Conservation (phyloP, 2,113 vertebrate genomes). For the Notothenia coriiceps region DNA sequence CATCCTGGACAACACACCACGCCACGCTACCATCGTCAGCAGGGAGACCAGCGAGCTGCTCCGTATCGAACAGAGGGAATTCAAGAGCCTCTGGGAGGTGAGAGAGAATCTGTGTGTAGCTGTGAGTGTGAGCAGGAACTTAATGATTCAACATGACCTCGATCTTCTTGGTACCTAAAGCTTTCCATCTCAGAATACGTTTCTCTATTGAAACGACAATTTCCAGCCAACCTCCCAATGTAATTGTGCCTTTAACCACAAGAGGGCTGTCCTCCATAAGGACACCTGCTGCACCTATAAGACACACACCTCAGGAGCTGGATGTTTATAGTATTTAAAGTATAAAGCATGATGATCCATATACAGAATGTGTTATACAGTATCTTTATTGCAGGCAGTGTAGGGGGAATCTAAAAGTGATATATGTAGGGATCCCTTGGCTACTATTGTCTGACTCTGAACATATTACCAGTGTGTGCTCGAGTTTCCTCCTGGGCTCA, state of each 20-base stretch:
- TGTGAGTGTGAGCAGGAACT: neutral
- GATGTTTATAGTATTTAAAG: neutral
- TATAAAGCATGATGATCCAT: neutral
- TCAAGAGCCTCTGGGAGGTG: slow-evolving; percentile 98
- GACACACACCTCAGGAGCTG: slow-evolving; percentile 4
- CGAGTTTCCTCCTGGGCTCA: neutral
- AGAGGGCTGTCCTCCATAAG: slow-evolving; percentile 64
- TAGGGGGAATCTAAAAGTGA: neutral
- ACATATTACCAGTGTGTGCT: neutral
- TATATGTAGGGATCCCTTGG: neutral
- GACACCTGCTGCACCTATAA: slow-evolving; percentile 6
- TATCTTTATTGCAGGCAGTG: neutral
- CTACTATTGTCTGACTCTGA: neutral
- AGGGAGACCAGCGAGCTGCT: slow-evolving; percentile 95
- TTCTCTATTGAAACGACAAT: slow-evolving; percentile 1
- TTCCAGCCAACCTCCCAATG: slow-evolving; percentile 23
- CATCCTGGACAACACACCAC: slow-evolving; percentile 98
- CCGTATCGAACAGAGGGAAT: slow-evolving; percentile 98
- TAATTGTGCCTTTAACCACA: slow-evolving; percentile 61
- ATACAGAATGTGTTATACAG: too few relatives aligned
- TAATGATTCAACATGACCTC: slow-evolving; percentile 24
- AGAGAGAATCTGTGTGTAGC: slow-evolving; percentile 2
- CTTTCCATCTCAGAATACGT: neutral
- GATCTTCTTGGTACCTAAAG: slow-evolving; percentile 7
- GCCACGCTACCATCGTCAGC: slow-evolving; percentile 97